phyloP scores from a whole-genome alignment of 2,797 vertebrate genomes.

The Muraenolepis orangiensis region DNA sequence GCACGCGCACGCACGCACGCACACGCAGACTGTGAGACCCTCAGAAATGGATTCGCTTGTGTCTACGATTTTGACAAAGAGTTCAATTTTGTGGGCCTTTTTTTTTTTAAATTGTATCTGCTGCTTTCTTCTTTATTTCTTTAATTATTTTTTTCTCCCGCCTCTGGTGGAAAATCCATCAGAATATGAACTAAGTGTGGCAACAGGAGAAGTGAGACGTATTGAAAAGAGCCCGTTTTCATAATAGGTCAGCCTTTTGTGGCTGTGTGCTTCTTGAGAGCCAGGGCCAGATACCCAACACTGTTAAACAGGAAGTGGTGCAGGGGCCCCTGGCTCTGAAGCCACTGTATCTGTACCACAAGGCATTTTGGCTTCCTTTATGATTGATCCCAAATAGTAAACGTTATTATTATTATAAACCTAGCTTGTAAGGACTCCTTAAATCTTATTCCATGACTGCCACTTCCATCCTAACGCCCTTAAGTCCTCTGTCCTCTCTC shows the following conservation, averaged over 20 bases:
- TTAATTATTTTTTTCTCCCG: background rate
- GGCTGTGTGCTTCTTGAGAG: background rate
- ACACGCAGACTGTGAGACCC: background rate
- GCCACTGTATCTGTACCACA: background rate
- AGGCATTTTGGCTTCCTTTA: too few species aligned
- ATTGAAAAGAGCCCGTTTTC: background rate
- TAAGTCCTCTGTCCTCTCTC: too few species aligned
- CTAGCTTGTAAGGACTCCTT: conserved; percentile 1
- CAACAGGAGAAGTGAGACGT: background rate
- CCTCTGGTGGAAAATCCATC: background rate
- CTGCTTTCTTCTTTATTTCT: background rate
- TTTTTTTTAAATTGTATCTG: background rate
- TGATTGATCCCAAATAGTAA: background rate
- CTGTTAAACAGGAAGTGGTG: background rate
- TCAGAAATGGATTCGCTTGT: background rate
- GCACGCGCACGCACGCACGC: too few species aligned
- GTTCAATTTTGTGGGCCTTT: background rate
- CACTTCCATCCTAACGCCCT: too few species aligned
- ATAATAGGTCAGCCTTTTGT: background rate
- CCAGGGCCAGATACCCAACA: background rate
- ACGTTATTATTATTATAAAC: conserved; percentile 4
- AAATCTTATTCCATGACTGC: too few species aligned
- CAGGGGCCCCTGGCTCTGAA: background rate
- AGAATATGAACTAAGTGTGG: background rate
- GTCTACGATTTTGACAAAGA: background rate